Evolutionary conservation across 1,140 invertebrate genomes (phyloP).

Genomic region (Dolichoris vasculosae): DNA sequence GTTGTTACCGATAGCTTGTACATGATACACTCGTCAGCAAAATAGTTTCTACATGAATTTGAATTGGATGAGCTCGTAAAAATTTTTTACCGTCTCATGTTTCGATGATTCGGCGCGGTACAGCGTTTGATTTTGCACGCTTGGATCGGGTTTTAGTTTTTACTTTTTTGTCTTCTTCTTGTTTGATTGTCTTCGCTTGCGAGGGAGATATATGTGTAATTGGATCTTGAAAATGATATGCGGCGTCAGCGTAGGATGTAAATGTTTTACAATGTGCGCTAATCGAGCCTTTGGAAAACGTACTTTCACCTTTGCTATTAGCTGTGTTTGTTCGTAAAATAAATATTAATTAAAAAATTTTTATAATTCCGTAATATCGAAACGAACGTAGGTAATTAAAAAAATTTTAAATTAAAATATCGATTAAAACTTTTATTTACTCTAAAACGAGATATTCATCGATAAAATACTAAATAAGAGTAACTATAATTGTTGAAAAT

Average conservation of each 20-base stretch:
- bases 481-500: too few species aligned
- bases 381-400: too few species aligned
- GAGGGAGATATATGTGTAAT: neutral
- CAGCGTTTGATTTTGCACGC: conserved; percentile 13
- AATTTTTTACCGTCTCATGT: conserved; percentile 15
- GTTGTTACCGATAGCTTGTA: neutral
- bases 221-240: conserved; percentile 29
- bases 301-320: neutral
- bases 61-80: conserved; percentile 39
- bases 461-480: too few species aligned
- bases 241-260: conserved; percentile 6
- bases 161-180: neutral
- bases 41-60: conserved; percentile 9
- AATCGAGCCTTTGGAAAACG: neutral
- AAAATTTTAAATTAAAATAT: too few species aligned
- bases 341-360: too few species aligned
- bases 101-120: conserved; percentile 33
- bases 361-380: too few species aligned
- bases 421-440: too few species aligned
- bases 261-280: neutral
- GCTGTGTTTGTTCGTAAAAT: too few species aligned
- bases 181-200: neutral
- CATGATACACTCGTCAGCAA: neutral
- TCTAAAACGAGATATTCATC: too few species aligned
- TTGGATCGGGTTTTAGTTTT: neutral